Evolutionary conservation across 2,888 invertebrate species (phyloP).

Genomic region (Idaea biselata): DNA sequence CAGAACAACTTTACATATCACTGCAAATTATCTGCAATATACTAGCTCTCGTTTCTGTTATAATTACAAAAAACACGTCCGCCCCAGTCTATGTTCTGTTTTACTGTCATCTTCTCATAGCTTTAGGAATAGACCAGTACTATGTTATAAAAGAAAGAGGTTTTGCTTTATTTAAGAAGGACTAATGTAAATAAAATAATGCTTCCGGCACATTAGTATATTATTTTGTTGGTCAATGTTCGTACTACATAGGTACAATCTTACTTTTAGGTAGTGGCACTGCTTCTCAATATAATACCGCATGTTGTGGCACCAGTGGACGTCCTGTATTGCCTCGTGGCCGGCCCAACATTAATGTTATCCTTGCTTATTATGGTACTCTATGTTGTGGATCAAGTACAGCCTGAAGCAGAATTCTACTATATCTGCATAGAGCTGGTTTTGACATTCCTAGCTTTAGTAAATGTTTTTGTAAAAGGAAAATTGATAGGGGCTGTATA

Average conservation of each 20-base stretch:
- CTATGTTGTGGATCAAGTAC: constrained; percentile 69
- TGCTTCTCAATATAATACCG: constrained; percentile 68
- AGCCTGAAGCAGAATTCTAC: constrained; percentile 64
- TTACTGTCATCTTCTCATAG: constrained; percentile 59
- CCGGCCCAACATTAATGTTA: constrained; percentile 68
- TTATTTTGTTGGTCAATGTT: constrained; percentile 43
- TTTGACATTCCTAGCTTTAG: constrained; percentile 45
- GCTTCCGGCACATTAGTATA: constrained; percentile 45
- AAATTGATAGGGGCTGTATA: constrained; percentile 61
- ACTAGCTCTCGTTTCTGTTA: constrained; percentile 39
- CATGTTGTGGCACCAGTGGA: constrained; percentile 66
- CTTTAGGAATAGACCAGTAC: constrained; percentile 58
- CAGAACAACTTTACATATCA: constrained; percentile 62
- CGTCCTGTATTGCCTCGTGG: constrained; percentile 56
- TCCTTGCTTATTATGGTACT: constrained; percentile 62
- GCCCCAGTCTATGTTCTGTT: constrained; percentile 58
- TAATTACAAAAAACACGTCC: constrained; percentile 30
- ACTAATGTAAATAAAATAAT: constrained; percentile 42
- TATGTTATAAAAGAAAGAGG: constrained; percentile 60
- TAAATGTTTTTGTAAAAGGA: constrained; percentile 41
- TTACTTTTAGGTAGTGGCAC: constrained; percentile 74
- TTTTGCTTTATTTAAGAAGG: constrained; percentile 36
- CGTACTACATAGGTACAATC: constrained; percentile 41
- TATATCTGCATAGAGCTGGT: constrained; percentile 51
- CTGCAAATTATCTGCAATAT: constrained; percentile 48